Evolutionary conservation across 2,113 vertebrate genomes (phyloP).

Genomic region (Pseudopipra pipra): DNA sequence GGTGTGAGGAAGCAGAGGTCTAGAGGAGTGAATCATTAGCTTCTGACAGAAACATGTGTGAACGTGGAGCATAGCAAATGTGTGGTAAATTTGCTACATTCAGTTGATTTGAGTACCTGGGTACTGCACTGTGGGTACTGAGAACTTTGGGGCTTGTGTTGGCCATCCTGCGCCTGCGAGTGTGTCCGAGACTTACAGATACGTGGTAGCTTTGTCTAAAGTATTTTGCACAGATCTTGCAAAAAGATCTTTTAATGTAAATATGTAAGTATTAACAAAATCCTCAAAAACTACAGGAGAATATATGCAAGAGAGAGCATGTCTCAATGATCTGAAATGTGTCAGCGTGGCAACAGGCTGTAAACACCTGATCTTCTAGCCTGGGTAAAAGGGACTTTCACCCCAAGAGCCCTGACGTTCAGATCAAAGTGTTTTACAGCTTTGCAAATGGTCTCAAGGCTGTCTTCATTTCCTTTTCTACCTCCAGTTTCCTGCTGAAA

Average conservation of each 20-base stretch:
- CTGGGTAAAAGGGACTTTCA: slow-evolving; percentile 29
- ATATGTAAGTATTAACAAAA: neutral
- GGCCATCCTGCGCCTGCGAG: neutral
- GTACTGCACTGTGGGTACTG: neutral
- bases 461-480: neutral
- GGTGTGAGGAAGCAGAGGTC: neutral
- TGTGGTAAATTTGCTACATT: neutral
- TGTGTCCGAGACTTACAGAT: neutral
- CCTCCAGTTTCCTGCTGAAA: neutral
- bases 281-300: neutral
- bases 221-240: neutral
- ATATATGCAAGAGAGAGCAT: neutral
- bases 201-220: neutral
- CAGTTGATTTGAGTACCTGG: neutral
- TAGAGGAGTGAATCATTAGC: neutral
- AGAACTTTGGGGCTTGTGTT: fast-evolving
- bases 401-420: neutral
- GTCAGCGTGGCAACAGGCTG: neutral
- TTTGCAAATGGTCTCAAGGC: neutral
- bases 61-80: neutral
- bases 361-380: neutral
- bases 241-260: neutral
- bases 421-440: slow-evolving; percentile 22
- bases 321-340: neutral
- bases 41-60: neutral